phyloP scores from a whole-genome alignment of 2,888 invertebrate species.

The Chloroclystis v-ata region DNA sequence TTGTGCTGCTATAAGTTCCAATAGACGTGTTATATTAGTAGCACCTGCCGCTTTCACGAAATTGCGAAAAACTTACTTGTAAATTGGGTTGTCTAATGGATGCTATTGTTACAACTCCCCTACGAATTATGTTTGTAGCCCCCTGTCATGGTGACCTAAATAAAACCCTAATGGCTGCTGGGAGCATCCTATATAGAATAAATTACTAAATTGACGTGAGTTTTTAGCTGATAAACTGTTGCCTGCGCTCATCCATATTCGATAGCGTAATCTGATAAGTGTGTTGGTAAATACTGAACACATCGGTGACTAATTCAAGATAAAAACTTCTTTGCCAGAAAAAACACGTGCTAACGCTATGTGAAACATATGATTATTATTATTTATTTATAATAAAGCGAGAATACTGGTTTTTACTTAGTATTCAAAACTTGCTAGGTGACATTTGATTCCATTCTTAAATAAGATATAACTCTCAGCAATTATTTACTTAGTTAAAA shows the following conservation, averaged over 20 bases:
- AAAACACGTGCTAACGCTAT: no score
- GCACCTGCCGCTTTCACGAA: conserved; percentile 23
- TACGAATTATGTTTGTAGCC: conserved; percentile 30
- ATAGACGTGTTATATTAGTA: conserved; percentile 15
- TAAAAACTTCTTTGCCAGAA: no score
- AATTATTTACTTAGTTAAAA: no score
- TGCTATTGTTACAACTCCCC: conserved; percentile 32
- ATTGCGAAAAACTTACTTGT: conserved; percentile 23
- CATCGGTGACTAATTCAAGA: conserved; percentile 15
- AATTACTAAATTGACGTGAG: conserved; percentile 13
- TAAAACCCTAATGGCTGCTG: conserved; percentile 19
- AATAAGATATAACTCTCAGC: no score
- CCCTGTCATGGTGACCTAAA: conserved; percentile 35
- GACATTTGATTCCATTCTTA: no score
- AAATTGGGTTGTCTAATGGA: conserved; percentile 37
- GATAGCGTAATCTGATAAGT: conserved; percentile 19
- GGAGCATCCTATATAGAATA: conserved; percentile 9
- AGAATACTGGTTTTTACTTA: no score
- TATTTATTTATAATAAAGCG: no score
- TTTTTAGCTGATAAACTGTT: conserved; percentile 13
- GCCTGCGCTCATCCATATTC: conserved; percentile 7
- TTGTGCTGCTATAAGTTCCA: conserved; percentile 6
- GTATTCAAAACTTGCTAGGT: no score
- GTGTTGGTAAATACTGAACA: conserved; percentile 25
- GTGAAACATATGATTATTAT: no score